phyloP scores from a whole-genome alignment of 2,113 vertebrate species.

The Chaenocephalus aceratus region DNA sequence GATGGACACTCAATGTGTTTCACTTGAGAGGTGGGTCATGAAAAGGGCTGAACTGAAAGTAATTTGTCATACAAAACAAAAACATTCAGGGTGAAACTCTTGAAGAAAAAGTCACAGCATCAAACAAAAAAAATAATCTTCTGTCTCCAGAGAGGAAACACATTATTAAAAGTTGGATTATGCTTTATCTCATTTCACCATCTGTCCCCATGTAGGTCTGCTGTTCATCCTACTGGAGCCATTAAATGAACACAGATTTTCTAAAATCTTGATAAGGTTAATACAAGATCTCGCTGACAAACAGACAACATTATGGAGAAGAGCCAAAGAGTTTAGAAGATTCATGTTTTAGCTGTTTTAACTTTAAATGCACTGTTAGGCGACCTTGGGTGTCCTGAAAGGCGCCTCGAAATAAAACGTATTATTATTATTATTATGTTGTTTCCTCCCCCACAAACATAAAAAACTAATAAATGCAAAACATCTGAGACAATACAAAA shows the following conservation, averaged over 20 bases:
- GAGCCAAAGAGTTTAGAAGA: background rate
- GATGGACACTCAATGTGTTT: background rate
- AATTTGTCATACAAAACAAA: background rate
- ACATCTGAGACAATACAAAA: slow-evolving; percentile 7
- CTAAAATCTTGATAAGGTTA: slow-evolving; percentile 14
- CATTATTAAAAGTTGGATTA: slow-evolving; percentile 21
- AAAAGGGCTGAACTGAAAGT: background rate
- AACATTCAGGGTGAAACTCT: background rate
- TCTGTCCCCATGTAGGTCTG: slow-evolving; percentile 38
- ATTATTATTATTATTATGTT: too few species aligned
- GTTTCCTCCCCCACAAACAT: slow-evolving; percentile 12
- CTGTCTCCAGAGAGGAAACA: slow-evolving; percentile 28
- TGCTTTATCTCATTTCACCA: slow-evolving; percentile 24
- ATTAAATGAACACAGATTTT: slow-evolving; percentile 18
- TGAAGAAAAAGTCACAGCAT: slow-evolving; percentile 7
- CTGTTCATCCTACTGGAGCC: slow-evolving; percentile 32
- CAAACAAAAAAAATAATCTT: background rate
- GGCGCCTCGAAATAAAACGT: too few species aligned
- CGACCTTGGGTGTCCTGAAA: too few species aligned
- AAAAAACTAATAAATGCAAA: slow-evolving; percentile 19
- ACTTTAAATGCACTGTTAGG: too few species aligned
- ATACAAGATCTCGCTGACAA: slow-evolving; percentile 42
- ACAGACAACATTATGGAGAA: background rate
- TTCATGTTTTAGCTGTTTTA: too few species aligned
- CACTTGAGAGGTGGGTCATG: background rate